These are phyloP conservation scores for Gracilinanus agilis DNA, from an alignment of 2,113 vertebrate genomes.

Conservation along the genomic window DNA sequence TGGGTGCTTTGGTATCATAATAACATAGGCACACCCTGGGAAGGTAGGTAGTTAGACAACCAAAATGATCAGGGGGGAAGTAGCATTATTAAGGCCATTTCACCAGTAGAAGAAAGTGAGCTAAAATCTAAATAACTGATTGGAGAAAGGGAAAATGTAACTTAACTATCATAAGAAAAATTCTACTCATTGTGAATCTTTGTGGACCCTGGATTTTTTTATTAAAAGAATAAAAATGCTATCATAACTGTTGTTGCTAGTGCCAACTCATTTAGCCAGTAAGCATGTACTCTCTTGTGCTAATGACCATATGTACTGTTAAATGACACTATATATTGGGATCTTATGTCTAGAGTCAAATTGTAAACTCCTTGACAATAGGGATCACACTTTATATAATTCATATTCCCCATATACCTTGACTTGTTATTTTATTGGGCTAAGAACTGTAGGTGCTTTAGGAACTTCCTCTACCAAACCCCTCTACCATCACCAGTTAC, in stretches of 20 bases:
- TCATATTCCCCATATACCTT: not conserved
- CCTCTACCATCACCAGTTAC: not conserved
- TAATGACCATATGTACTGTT: not conserved
- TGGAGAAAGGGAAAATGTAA: not conserved
- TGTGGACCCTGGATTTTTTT: not conserved
- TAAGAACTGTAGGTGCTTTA: not conserved
- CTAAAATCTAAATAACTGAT: slow-evolving; percentile 13
- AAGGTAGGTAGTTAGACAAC: not conserved
- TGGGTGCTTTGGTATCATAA: not conserved
- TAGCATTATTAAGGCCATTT: not conserved
- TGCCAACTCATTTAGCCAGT: not conserved
- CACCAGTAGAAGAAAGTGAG: slow-evolving; percentile 22
- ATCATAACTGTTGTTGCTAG: accelerated
- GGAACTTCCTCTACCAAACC: not conserved
- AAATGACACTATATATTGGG: not conserved
- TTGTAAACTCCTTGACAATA: not conserved
- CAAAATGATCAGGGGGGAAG: not conserved
- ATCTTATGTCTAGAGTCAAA: not conserved
- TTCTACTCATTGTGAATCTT: not conserved
- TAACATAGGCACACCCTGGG: not conserved
- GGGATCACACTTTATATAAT: not conserved
- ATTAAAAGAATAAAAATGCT: not conserved
- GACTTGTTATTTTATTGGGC: not conserved
- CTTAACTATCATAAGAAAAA: not conserved
- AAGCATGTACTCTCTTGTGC: not conserved